A percentile compares a stretch with the other conserved stretches of the same genome.
phyloP scores from a whole-genome alignment of 2,113 vertebrate genomes.

The Calyptommatus sinebrachiatus region DNA sequence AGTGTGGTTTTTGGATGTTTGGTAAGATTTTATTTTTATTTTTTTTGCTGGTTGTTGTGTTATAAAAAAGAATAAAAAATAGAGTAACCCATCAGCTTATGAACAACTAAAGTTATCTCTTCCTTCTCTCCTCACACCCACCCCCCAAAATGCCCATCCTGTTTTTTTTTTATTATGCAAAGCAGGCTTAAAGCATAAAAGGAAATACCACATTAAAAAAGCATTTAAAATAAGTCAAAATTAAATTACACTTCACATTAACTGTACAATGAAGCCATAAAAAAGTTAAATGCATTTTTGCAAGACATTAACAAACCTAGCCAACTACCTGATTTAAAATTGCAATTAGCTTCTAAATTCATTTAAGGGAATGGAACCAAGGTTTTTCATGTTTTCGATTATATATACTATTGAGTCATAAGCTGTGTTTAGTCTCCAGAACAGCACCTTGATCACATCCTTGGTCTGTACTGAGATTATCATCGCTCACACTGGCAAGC shows the following conservation, averaged over 20 bases:
- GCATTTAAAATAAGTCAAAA: conserved; percentile 23
- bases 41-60: too few relatives aligned
- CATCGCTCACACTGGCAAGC: too few relatives aligned
- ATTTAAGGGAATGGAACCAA: background rate
- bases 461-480: too few relatives aligned
- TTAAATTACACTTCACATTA: conserved; percentile 23
- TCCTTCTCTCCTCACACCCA: too few relatives aligned
- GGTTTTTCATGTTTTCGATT: background rate
- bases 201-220: background rate
- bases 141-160: too few relatives aligned
- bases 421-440: too few relatives aligned
- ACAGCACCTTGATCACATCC: too few relatives aligned
- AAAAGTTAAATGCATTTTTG: conserved; percentile 21
- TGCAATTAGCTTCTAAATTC: background rate
- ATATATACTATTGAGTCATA: background rate
- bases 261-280: background rate
- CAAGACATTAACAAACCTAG: conserved; percentile 14
- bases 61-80: too few relatives aligned
- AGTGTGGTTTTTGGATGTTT: too few relatives aligned
- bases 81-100: too few relatives aligned
- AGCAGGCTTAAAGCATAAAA: background rate
- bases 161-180: background rate
- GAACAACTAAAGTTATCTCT: too few relatives aligned
- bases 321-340: conserved; percentile 35
- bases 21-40: too few relatives aligned